Conservation (phyloP, 2,888 invertebrate species). For the Eurytoma adleriae region DNA sequence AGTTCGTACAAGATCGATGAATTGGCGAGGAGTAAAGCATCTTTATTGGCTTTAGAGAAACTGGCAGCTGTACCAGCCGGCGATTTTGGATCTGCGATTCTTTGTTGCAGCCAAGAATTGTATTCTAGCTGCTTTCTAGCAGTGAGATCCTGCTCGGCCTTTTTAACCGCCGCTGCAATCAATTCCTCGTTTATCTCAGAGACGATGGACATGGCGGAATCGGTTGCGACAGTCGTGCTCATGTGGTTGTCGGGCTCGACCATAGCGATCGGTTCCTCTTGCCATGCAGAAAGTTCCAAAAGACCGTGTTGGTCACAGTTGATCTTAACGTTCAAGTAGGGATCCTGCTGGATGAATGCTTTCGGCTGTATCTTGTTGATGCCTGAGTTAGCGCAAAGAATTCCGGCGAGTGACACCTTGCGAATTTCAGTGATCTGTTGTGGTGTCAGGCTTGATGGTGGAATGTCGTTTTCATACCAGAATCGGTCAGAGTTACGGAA, state of each 20-base stretch:
- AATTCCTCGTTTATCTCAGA: constrained; percentile 85
- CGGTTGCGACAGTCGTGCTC: background rate
- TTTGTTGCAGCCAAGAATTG: constrained; percentile 83
- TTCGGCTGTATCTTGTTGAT: constrained; percentile 88
- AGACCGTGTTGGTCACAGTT: constrained; percentile 85
- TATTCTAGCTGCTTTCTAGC: constrained; percentile 88
- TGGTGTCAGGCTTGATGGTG: constrained; percentile 87
- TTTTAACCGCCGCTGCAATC: constrained; percentile 85
- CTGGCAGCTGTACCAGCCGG: constrained; percentile 92
- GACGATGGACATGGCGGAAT: constrained; percentile 69
- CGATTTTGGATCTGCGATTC: constrained; percentile 87
- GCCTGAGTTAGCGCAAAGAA: constrained; percentile 86
- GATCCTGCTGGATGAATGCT: constrained; percentile 90
- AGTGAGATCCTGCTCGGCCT: constrained; percentile 87
- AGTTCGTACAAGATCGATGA: constrained; percentile 91
- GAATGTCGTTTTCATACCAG: constrained; percentile 97
- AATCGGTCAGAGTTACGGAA: constrained; percentile 92
- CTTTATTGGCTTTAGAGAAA: constrained; percentile 92
- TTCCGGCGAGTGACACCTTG: constrained; percentile 86
- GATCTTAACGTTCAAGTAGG: constrained; percentile 86
- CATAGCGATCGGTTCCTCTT: constrained; percentile 76
- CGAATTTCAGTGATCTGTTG: constrained; percentile 89
- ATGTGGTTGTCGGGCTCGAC: constrained; percentile 70
- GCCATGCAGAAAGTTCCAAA: constrained; percentile 85
- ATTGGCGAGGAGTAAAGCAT: constrained; percentile 89